These are phyloP conservation scores for Ctenosaura bakeri DNA, from an alignment of 2,797 vertebrate species.

Conservation along the genomic window DNA sequence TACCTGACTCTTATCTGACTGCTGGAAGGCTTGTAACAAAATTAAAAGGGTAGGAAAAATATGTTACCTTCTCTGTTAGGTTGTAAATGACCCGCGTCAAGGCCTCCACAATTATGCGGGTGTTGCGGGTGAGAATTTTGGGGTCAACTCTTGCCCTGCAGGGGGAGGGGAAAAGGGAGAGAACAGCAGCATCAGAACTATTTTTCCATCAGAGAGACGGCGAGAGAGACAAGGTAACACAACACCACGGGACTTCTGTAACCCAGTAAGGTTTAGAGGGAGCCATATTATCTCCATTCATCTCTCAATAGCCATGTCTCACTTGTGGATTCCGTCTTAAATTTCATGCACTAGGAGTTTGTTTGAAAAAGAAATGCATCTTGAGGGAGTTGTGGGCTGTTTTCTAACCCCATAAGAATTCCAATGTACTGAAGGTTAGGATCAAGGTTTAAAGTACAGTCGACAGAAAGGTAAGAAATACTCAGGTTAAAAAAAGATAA, in stretches of 20 bases:
- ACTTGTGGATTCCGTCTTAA: no score
- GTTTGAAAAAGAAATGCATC: no score
- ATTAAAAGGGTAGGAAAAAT: accelerated
- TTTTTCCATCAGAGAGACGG: background rate
- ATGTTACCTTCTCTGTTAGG: conserved; percentile 93
- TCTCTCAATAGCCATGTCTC: no score
- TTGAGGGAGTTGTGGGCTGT: no score
- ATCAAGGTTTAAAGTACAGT: no score
- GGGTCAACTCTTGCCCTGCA: conserved; percentile 91
- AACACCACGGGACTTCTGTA: background rate
- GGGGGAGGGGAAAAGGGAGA: background rate
- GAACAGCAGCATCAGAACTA: background rate
- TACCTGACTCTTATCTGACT: background rate
- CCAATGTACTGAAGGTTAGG: no score
- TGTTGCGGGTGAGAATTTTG: conserved; percentile 90
- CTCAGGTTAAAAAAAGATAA: no score
- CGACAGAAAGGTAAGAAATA: no score
- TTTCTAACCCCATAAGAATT: no score
- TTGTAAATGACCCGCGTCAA: conserved; percentile 97
- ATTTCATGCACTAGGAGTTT: no score
- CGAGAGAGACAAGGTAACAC: background rate
- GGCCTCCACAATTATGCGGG: conserved; percentile 92
- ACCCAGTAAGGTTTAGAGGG: no score
- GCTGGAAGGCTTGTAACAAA: background rate
- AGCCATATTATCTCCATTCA: no score